Base-by-base conservation (phyloP, 2,797 vertebrate genomes). In the Falco peregrinus region DNA sequence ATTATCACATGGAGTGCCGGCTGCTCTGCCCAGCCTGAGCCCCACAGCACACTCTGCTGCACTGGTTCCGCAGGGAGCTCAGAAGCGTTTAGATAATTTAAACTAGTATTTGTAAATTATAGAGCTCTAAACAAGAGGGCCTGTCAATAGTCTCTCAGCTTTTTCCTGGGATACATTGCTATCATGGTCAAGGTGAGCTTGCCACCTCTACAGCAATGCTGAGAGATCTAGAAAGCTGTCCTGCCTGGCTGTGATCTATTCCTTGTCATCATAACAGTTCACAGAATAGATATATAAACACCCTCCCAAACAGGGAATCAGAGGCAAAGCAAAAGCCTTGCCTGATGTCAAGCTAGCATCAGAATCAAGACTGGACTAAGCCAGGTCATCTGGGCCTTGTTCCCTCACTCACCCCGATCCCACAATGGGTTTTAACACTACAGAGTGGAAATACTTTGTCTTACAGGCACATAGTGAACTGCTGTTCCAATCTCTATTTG, bases 401-500 rank as follows among this genome's bases (percentile, higher is more conserved):
- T 59, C 16, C 51, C 60, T 56, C 68, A 74, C 35, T 13, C 69
- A 37, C 21, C 16, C 65, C 31, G 5, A 14, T 37, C 53, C 70
- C 53, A 41, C 50, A 26, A 33, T 5, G 51, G 20, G 7, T 33
- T 85, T 87, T 47, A 48, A 15, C 48, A 51, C 15, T 39, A 11
- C 25, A 9, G 17, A 22, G 35, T 37, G 16, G 48, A 82, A 93
- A 83, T n/a, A 16, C 26, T 88, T 61, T 84, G 61, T 71, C 54
- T 37, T 28, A 8, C 0, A 41, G 74, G 60, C 67, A 16, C 45
- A 39, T 11, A 15, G 54, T 90, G 96, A 91, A 85, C 82, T 73
- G 51, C 70, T 88, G 20, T 84, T 96, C 77, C 91, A 7, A 84
- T 76, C 69, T 96, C 90, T 95, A 86, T 95, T 98, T 97, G 87